Percentiles rank a stretch among this genome's conserved stretches.
These are phyloP conservation scores for Sebastes hubbsi DNA, from an alignment of 2,797 vertebrate genomes.

Conservation along the genomic window DNA sequence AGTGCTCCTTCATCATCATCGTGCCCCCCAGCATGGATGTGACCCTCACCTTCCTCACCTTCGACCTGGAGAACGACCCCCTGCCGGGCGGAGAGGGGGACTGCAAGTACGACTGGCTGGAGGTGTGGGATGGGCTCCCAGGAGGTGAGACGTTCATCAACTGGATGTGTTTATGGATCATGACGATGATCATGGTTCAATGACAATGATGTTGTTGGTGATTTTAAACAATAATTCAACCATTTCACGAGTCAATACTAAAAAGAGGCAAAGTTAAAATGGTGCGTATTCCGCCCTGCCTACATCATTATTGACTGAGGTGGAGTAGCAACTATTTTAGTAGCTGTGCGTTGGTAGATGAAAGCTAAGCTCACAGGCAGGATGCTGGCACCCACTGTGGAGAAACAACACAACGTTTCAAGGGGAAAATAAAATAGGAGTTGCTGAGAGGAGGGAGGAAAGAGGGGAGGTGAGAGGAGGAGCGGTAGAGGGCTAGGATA, in stretches of 20 bases:
- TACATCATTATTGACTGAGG: conserved; percentile 73
- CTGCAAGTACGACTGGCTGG: conserved; percentile 98
- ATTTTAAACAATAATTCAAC: conserved; percentile 7
- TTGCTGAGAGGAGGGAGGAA: conserved; percentile 47
- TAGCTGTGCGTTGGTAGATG: conserved; percentile 75
- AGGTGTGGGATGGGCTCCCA: conserved; percentile 98
- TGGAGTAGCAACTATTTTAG: conserved; percentile 76
- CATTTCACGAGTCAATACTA: conserved; percentile 14
- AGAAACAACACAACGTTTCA: conserved; percentile 58
- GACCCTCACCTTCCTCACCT: conserved; percentile 93
- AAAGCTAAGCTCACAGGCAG: conserved; percentile 78
- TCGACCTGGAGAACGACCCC: conserved; percentile 97
- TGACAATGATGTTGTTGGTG: not conserved
- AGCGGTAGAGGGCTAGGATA: conserved; percentile 41
- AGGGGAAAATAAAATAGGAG: conserved; percentile 64
- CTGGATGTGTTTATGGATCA: not conserved
- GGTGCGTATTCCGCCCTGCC: conserved; percentile 45
- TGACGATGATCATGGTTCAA: not conserved
- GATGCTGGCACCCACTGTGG: conserved; percentile 61
- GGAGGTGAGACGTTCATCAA: conserved; percentile 76
- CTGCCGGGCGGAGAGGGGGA: conserved; percentile 92
- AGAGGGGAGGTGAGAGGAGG: conserved; percentile 52
- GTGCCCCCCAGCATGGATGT: conserved; percentile 94
- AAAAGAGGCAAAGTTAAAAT: conserved; percentile 18
- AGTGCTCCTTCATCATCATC: conserved; percentile 94